Evolutionary conservation across 2,888 invertebrate species (phyloP), one percentile per base, ranked within the genome.

Genomic region (Pediacus dermestoides): DNA sequence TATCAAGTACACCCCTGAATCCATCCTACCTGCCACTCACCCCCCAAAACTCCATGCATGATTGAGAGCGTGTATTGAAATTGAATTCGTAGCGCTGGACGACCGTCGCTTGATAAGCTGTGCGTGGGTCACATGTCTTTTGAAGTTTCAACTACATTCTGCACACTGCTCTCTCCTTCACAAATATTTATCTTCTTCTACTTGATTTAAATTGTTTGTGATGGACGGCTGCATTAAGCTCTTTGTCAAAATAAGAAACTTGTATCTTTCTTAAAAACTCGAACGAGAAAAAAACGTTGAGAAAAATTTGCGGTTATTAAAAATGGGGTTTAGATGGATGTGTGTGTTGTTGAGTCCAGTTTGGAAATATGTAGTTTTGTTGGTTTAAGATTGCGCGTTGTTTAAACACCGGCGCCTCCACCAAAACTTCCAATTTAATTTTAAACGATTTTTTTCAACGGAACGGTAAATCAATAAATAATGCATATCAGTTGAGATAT

Each of bases 1-100:
- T n/a, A n/a, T n/a, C n/a, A n/a, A n/a, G n/a, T n/a, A n/a, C n/a
- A n/a, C n/a, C n/a, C n/a, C n/a, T n/a, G n/a, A n/a, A n/a, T n/a
- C n/a, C n/a, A n/a, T n/a, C n/a, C n/a, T 31, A 28, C 44, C 33
- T 37, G 27, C 43, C 46, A 12, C 32, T 32, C 46, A 13, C 25
- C 44, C 46, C 57, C 46, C 55, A 52, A 54, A 57, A 55, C 62
- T 61, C 64, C 65, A 67, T 67, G 64, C 66, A 68, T 67, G 67
- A 67, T 67, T 67, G 68, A 67, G 66, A 64, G 67, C 67, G 64
- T 63, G 69, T 68, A 70, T 68, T 70, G 69, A 68, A 70, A 70
- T 70, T 70, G 69, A 70, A 70, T 68, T 70, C 67, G 64, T 62
- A 63, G 30, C 50, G 52, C 53, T 52, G 53, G 56, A 54, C 54